Evolutionary conservation across 2,113 vertebrate genomes (phyloP), one percentile per base, ranked within the genome.

Genomic region (Suricata suricatta): DNA sequence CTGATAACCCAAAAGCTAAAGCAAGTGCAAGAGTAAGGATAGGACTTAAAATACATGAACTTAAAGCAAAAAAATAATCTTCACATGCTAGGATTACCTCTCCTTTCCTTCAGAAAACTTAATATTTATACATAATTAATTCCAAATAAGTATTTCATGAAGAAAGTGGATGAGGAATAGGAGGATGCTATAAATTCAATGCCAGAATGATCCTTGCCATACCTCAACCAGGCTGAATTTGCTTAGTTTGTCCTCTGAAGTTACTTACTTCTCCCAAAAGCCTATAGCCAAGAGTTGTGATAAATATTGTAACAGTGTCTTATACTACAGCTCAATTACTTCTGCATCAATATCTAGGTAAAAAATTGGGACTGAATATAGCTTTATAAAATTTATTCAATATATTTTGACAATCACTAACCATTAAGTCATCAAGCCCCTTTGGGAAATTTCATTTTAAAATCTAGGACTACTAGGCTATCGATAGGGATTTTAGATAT

Each of bases 61-160:
- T 50, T 69, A 29, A 29, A 95, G 44, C 21, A 74, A 81, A 63
- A 63, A 97, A 90, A 47, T 80, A 41, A 41, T 66, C 29, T 66
- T 90, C 31, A 82, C 38, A 12, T 5, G 13, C 52, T 35, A 8
- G 66, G 15, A 69, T 50, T 29, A 64, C 1, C 6, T 79, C 41
- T 81, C 7, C 80, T 11, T 96, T 74, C 31, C 27, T 92, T 86
- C 33, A 80, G 23, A 93, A 90, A 94, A 87, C 25, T 88, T 88
- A 81, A 21, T 31, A 91, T 54, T 86, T 84, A 4, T 0, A 76
- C 11, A 77, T 10, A 88, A 63, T 71, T 64, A 84, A n/a, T 60
- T 17, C 21, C 41, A 76, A 92, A 71, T 88, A 93, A 96, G 71
- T 88, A 93, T 93, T 97, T 95, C 50, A 86, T 89, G 52, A 60